Evolutionary conservation across 2,113 vertebrate species (phyloP).

Genomic region (Ptychochromis oligacanthus): DNA sequence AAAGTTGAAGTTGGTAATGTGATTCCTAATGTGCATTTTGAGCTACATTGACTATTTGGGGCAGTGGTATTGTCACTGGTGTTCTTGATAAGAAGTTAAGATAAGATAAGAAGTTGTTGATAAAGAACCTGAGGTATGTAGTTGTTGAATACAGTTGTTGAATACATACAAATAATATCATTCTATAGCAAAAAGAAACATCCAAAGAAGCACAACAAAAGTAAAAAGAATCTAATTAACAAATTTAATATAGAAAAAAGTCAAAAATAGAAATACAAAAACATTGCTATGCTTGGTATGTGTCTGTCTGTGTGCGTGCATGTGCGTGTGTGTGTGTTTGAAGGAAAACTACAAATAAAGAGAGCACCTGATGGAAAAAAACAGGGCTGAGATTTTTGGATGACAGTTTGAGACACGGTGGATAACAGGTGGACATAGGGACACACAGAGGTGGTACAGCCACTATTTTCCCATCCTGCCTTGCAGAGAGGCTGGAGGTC

Average conservation of each 20-base stretch:
- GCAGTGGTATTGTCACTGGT: too few species aligned
- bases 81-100: too few species aligned
- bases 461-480: neutral
- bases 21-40: neutral
- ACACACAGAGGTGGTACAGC: neutral
- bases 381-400: neutral
- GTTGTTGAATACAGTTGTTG: too few species aligned
- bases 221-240: neutral
- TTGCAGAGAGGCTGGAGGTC: conserved; percentile 32
- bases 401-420: neutral
- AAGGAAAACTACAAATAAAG: neutral
- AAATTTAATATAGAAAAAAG: neutral
- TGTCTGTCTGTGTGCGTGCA: neutral
- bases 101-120: too few species aligned
- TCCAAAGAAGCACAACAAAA: neutral
- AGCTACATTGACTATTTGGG: neutral
- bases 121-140: too few species aligned
- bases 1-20: too few species aligned
- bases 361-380: neutral
- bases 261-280: neutral
- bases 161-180: too few species aligned
- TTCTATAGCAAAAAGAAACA: fast-evolving
- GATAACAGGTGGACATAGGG: conserved; percentile 16
- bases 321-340: neutral
- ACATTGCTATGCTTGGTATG: fast-evolving